Percentiles rank a stretch among this genome's conserved stretches.
These are phyloP conservation scores for Cataglyphis cursor DNA, from an alignment of 2,888 invertebrate genomes.

Conservation along the genomic window DNA sequence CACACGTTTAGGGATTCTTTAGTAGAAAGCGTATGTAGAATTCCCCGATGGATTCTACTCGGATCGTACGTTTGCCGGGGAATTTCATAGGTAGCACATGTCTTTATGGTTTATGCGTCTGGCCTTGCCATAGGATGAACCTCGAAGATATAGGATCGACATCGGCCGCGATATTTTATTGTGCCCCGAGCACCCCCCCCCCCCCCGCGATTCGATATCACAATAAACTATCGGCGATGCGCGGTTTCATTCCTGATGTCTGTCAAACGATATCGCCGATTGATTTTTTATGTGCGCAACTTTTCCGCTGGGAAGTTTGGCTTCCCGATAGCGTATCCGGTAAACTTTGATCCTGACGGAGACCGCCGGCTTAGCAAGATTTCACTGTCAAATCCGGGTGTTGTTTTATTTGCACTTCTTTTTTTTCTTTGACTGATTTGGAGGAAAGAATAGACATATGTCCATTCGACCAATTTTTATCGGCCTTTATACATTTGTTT, in stretches of 20 bases:
- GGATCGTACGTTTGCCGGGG: conserved; percentile 61
- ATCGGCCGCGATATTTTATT: conserved; percentile 73
- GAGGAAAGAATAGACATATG: conserved; percentile 18
- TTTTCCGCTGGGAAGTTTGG: conserved; percentile 40
- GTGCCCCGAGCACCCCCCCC: conserved; percentile 55
- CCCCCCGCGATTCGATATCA: conserved; percentile 56
- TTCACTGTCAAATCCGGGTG: conserved; percentile 50
- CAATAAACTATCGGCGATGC: conserved; percentile 58
- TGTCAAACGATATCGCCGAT: conserved; percentile 54
- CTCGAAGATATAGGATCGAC: conserved; percentile 68
- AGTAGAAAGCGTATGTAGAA: conserved; percentile 62
- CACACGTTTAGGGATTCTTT: conserved; percentile 56
- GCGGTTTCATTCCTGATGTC: conserved; percentile 38
- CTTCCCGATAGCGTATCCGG: conserved; percentile 30
- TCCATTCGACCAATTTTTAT: not conserved
- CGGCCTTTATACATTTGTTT: not conserved
- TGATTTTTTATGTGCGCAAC: conserved; percentile 52
- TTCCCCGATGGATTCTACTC: conserved; percentile 64
- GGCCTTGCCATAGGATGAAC: conserved; percentile 69
- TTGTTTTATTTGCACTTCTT: conserved; percentile 21
- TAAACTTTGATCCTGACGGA: conserved; percentile 49
- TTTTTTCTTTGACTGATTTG: conserved; percentile 21
- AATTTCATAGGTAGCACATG: conserved; percentile 76
- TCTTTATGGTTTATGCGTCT: conserved; percentile 81
- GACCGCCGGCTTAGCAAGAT: conserved; percentile 58